These are phyloP conservation scores for Eidolon dupreanum DNA, from an alignment of 2,797 vertebrate species.

Conservation along the genomic window DNA sequence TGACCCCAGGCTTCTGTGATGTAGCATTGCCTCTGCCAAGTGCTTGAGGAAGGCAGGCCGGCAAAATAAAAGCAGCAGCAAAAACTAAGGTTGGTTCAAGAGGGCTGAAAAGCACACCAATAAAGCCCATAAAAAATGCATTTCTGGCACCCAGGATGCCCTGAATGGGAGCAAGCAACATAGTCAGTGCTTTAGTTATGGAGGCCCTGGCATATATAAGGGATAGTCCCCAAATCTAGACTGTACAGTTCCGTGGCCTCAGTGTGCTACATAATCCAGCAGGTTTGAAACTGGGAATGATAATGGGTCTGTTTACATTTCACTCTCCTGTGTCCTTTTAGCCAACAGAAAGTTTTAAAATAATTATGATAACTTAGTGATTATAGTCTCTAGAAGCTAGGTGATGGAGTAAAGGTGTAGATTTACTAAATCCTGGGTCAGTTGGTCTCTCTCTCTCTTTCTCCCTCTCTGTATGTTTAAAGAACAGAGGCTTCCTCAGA, in stretches of 20 bases:
- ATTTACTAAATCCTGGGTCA: background rate
- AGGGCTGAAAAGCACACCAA: background rate
- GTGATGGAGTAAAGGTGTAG: background rate
- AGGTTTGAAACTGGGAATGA: background rate
- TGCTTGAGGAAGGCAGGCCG: background rate
- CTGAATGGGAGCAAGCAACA: background rate
- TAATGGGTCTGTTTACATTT: background rate
- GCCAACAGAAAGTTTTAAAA: background rate
- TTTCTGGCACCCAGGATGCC: background rate
- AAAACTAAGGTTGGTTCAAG: background rate
- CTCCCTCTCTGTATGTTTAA: background rate
- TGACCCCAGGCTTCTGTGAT: background rate
- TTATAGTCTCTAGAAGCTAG: slow-evolving; percentile 39
- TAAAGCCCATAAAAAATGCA: background rate
- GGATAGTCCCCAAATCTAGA: background rate
- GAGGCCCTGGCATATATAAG: background rate
- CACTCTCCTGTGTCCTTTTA: background rate
- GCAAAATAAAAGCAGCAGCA: background rate
- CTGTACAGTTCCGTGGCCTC: background rate
- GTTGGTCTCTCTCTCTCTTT: background rate
- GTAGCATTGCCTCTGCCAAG: background rate
- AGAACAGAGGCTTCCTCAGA: background rate
- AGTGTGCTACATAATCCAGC: background rate
- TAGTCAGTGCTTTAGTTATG: background rate
- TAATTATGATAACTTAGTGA: slow-evolving; percentile 54